Evolutionary conservation across 2,113 vertebrate species (phyloP), one percentile per base, ranked within the genome.

Genomic region (Pavo muticus): DNA sequence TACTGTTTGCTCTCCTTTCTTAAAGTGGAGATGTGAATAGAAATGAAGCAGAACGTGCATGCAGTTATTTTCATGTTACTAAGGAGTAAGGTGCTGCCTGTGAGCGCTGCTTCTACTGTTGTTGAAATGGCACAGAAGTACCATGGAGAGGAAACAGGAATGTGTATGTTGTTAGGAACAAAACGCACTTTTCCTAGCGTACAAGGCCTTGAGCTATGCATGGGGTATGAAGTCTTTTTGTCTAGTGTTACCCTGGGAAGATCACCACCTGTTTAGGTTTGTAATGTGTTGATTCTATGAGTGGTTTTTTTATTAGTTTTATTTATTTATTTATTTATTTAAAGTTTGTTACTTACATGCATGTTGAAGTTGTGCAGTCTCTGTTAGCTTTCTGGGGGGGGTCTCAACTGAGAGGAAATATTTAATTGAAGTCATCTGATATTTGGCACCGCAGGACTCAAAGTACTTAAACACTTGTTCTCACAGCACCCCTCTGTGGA

Each of bases 401-500:
- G 4, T 79, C 42, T 64, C 2, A 47, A 47, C 45, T 21, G 3
- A 91, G 47, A 20, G 73, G 52, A 83, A 87, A 73, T 29, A 52
- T 29, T 89, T 61, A 18, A 37, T 8, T 68, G 82, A 60, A 61
- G 11, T 11, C 24, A 13, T 48, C n/a, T 87, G 45, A 30, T 67
- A 4, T 89, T 87, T 67, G 59, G 27, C 5, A 1, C 14, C 37
- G 9, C 50, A 30, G 50, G n/a, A 32, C 5, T 39, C 47, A 3
- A 17, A 39, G 54, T 21, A 48, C 54, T 76, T 29, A 1, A n/a
- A 21, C 1, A 2, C 8, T 54, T 91, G 63, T 54, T 63, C 61
- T 85, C 94, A 13, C 1, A 91, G 94, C 91, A 78, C 90, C 85
- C 65, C 92, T 87, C 29, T 72, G 80, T 94, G 95, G 90, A 57